Conservation (phyloP, 2,797 vertebrate species). For the Cossypha polioptera region DNA sequence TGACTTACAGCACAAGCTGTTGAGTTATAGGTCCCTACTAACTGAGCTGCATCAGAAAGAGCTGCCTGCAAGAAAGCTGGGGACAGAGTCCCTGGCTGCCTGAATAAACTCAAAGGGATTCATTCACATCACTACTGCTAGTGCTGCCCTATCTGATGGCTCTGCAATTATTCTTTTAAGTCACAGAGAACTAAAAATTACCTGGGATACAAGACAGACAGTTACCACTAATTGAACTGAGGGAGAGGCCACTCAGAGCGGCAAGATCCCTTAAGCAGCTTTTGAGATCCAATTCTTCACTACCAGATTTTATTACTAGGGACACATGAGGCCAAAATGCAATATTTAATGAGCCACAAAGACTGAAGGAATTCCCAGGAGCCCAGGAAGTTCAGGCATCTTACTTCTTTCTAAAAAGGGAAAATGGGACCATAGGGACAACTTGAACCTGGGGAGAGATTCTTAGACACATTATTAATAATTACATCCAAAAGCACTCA, state of each 20-base stretch:
- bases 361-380: neutral
- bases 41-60: neutral
- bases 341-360: neutral
- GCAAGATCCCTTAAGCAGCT: neutral
- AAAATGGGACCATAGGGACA: neutral
- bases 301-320: neutral
- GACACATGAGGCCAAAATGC: neutral
- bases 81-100: neutral
- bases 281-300: neutral
- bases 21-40: neutral
- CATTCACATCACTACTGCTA: neutral
- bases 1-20: neutral
- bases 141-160: neutral
- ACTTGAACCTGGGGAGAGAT: neutral
- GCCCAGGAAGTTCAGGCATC: neutral
- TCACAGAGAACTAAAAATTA: neutral
- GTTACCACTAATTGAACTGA: neutral
- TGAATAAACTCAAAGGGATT: neutral
- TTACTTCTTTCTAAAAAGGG: neutral
- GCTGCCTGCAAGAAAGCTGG: accelerated
- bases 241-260: neutral
- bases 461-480: neutral
- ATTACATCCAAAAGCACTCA: neutral
- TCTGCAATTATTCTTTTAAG: neutral
- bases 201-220: neutral